Evolutionary conservation across 2,113 vertebrate genomes (phyloP).

Genomic region (Corythornis madagascariensis): DNA sequence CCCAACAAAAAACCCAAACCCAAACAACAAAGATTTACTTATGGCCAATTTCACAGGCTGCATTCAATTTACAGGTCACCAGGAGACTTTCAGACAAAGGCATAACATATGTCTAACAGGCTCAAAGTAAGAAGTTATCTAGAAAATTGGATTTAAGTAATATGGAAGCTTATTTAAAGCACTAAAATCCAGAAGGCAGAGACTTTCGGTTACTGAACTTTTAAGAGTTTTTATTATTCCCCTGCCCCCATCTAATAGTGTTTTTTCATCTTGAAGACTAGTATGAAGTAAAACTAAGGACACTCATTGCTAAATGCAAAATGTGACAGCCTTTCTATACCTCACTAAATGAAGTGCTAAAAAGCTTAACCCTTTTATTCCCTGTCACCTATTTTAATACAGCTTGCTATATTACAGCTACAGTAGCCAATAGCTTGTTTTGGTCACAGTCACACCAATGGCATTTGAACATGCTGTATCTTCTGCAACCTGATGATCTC

Average conservation of each 20-base stretch:
- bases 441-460: background rate
- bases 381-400: background rate
- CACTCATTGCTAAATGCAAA: background rate
- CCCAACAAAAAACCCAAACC: fast-evolving
- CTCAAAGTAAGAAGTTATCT: slow-evolving; percentile 34
- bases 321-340: background rate
- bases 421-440: background rate
- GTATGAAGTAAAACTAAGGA: background rate
- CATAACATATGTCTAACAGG: slow-evolving; percentile 4
- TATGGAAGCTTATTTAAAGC: slow-evolving; percentile 38
- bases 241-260: background rate
- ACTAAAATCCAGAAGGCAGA: slow-evolving; percentile 35
- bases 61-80: slow-evolving; percentile 42
- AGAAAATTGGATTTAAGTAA: slow-evolving; percentile 59
- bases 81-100: slow-evolving; percentile 26
- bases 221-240: background rate
- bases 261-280: background rate
- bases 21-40: background rate
- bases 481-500: background rate
- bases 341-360: background rate
- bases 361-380: background rate
- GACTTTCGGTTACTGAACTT: background rate
- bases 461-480: fast-evolving
- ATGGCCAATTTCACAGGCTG: slow-evolving; percentile 22
- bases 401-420: background rate